Percentiles rank a stretch among this genome's conserved stretches.
phyloP scores from a whole-genome alignment of 2,113 vertebrate species.

The Neolamprologus toae region DNA sequence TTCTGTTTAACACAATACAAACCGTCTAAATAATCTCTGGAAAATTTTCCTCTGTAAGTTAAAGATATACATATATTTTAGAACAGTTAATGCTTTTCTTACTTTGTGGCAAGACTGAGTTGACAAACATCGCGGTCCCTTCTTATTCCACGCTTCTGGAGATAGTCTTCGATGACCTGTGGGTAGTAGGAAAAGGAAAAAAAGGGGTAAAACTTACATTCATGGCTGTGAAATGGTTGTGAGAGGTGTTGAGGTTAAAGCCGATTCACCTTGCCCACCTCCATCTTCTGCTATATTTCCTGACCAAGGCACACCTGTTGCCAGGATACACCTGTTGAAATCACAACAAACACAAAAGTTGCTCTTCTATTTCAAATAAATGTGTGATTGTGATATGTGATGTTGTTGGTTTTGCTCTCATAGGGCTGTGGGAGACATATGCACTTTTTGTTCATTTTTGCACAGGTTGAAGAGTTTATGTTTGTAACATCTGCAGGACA shows the following conservation, averaged over 20 bases:
- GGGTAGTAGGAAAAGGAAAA: neutral
- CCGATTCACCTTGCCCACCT: neutral
- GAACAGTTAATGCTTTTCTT: neutral
- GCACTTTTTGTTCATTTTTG: neutral
- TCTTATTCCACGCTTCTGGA: neutral
- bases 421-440: accelerated
- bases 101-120: constrained; percentile 10
- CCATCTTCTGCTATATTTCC: neutral
- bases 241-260: neutral
- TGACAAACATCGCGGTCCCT: neutral
- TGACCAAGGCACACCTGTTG: neutral
- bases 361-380: neutral
- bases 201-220: neutral
- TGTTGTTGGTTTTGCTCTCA: neutral
- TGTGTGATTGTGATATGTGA: neutral
- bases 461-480: neutral
- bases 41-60: accelerated
- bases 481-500: neutral
- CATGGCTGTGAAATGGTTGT: neutral
- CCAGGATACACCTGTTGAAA: neutral
- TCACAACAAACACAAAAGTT: neutral
- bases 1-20: constrained; percentile 34
- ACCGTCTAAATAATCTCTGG: no score
- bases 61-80: neutral
- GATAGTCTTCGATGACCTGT: neutral